Percentiles rank a stretch among this genome's conserved stretches.
These are phyloP conservation scores for Gyrodactylus salaris DNA, from an alignment of 1,140 invertebrate species.

Conservation along the genomic window DNA sequence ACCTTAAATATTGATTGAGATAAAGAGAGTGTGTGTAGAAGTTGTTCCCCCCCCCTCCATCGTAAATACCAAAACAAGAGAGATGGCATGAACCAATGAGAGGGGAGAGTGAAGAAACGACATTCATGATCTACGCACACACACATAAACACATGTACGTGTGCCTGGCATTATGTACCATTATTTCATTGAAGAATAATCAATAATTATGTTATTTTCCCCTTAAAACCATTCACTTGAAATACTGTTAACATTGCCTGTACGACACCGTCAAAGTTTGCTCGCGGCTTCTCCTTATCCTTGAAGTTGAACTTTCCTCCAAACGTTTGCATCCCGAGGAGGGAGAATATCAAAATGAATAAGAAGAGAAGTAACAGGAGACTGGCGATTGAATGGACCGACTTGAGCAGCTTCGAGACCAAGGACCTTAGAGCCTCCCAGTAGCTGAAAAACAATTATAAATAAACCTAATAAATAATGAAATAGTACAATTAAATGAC, in stretches of 20 bases:
- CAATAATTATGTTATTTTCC: neutral
- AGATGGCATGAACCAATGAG: too few species aligned
- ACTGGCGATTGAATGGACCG: constrained; percentile 80
- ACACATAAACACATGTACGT: too few species aligned
- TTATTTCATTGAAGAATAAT: too few species aligned
- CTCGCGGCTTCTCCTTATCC: constrained; percentile 20
- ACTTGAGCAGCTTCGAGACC: constrained; percentile 67
- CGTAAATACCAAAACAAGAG: too few species aligned
- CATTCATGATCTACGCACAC: too few species aligned
- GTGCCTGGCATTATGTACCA: too few species aligned
- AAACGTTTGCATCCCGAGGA: constrained; percentile 41
- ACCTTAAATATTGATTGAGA: too few species aligned
- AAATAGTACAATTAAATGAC: neutral
- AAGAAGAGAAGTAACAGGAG: constrained; percentile 62
- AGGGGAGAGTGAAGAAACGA: too few species aligned
- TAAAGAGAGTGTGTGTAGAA: too few species aligned
- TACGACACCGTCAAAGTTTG: constrained; percentile 25
- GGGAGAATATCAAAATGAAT: constrained; percentile 83
- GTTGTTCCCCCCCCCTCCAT: too few species aligned
- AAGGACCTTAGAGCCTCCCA: constrained; percentile 66
- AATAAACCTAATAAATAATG: too few species aligned
- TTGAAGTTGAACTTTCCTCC: constrained; percentile 26
- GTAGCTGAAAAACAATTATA: constrained; percentile 31
- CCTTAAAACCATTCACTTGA: constrained; percentile 15
- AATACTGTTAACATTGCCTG: constrained; percentile 25